A percentile compares a stretch with the other conserved stretches of the same genome.
Evolutionary conservation across 2,797 vertebrate genomes (phyloP).

Genomic region (Acipenser oxyrinchus): DNA sequence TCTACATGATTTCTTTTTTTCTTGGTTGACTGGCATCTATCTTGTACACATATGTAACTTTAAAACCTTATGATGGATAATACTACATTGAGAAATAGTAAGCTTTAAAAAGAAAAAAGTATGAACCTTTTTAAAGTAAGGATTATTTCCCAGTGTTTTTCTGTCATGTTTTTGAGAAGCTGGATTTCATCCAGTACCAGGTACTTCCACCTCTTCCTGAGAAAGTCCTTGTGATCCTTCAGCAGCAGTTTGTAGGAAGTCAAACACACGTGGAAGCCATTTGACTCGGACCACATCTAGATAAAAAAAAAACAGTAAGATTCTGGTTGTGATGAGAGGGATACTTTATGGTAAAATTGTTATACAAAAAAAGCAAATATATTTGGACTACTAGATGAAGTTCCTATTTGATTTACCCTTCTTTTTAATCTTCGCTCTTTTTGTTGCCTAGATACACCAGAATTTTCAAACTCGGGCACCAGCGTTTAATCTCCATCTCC

Average conservation of each 20-base stretch:
- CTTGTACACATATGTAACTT: too few species aligned
- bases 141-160: conserved; percentile 84
- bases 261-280: conserved; percentile 82
- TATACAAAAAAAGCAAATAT: neutral
- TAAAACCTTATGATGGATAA: too few species aligned
- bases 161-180: conserved; percentile 79
- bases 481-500: conserved; percentile 95
- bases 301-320: neutral
- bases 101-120: neutral
- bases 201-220: conserved; percentile 76
- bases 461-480: conserved; percentile 92
- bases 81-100: too few species aligned
- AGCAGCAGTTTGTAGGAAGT: conserved; percentile 89
- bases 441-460: conserved; percentile 85
- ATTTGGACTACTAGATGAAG: neutral
- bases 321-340: neutral
- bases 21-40: too few species aligned
- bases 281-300: conserved; percentile 69
- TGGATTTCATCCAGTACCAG: conserved; percentile 85
- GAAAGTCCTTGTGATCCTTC: conserved; percentile 77
- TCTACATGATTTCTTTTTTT: too few species aligned
- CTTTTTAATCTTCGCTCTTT: conserved; percentile 78
- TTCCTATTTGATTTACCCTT: conserved; percentile 58
- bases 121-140: conserved; percentile 74
- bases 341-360: neutral